These are phyloP conservation scores for Callopanchax toddi DNA, from an alignment of 2,113 vertebrate species.

Conservation along the genomic window DNA sequence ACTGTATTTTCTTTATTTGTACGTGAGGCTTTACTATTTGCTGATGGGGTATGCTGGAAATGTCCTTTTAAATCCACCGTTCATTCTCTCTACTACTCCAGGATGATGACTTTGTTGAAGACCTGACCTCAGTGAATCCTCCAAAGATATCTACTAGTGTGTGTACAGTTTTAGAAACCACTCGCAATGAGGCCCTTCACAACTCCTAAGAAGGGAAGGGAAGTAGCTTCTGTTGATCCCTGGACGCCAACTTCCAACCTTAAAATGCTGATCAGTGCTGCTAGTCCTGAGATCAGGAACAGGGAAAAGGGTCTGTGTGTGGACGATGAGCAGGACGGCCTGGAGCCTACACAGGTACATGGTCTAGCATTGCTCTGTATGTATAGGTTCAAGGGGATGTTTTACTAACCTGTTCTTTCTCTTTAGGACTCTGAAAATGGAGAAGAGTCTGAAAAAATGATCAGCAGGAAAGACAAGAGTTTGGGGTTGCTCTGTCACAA, in stretches of 20 bases:
- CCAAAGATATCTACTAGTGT: constrained; percentile 73
- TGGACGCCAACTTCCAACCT: constrained; percentile 97
- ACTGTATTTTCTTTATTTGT: too few species aligned
- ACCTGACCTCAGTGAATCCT: constrained; percentile 68
- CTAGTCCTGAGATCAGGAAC: constrained; percentile 94
- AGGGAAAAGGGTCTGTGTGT: constrained; percentile 84
- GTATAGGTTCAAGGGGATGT: neutral
- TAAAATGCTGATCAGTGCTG: constrained; percentile 95
- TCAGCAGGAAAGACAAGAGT: constrained; percentile 95
- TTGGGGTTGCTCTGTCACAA: constrained; percentile 93
- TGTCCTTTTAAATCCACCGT: neutral
- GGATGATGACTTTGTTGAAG: constrained; percentile 81
- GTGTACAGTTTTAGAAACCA: constrained; percentile 47
- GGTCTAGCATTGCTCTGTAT: accelerated
- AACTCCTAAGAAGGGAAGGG: constrained; percentile 88
- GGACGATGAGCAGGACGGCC: constrained; percentile 71
- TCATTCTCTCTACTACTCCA: constrained; percentile 37
- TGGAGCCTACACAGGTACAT: constrained; percentile 80
- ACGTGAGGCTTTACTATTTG: too few species aligned
- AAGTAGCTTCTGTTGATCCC: constrained; percentile 83
- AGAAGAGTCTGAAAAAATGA: constrained; percentile 89
- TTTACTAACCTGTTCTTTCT: neutral
- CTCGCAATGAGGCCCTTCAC: constrained; percentile 81
- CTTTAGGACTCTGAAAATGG: constrained; percentile 84
- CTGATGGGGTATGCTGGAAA: accelerated